These are phyloP conservation scores for Acleris cristana DNA, from an alignment of 2,888 invertebrate species.

Conservation along the genomic window DNA sequence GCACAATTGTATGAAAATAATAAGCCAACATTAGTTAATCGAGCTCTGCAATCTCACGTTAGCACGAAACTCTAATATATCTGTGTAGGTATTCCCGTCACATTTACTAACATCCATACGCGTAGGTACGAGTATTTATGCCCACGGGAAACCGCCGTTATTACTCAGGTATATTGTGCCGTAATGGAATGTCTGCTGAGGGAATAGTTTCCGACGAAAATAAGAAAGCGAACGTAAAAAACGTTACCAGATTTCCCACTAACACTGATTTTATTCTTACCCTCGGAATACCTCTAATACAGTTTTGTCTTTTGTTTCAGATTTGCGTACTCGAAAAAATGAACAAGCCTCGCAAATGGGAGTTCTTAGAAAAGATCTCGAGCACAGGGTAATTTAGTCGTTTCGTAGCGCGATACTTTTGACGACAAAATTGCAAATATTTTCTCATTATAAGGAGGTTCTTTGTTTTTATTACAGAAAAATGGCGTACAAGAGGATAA, in stretches of 20 bases:
- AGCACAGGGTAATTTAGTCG: conserved; percentile 58
- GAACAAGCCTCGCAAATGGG: conserved; percentile 66
- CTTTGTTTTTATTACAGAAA: conserved; percentile 68
- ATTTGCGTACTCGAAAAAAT: conserved; percentile 60
- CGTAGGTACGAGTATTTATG: conserved; percentile 5
- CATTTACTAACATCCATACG: conserved; percentile 10
- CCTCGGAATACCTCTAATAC: conserved; percentile 30
- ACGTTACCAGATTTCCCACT: conserved; percentile 1
- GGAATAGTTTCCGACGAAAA: conserved; percentile 35
- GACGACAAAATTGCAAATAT: conserved; percentile 41
- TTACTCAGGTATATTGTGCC: conserved; percentile 25
- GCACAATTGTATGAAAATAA: too few species aligned
- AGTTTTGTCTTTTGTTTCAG: conserved; percentile 66
- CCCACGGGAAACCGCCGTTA: conserved; percentile 20
- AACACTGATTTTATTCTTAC: conserved; percentile 30
- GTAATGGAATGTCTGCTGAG: conserved; percentile 31
- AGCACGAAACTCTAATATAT: too few species aligned
- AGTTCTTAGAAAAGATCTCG: conserved; percentile 59
- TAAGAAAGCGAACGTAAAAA: conserved; percentile 24
- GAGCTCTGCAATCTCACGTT: too few species aligned
- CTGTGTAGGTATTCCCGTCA: not conserved
- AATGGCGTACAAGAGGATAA: conserved; percentile 60
- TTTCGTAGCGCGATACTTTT: conserved; percentile 39
- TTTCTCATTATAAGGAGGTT: conserved; percentile 44
- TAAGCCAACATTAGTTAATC: too few species aligned